Percentiles rank a stretch among this genome's conserved stretches.
Conservation (phyloP, 2,888 invertebrate species). For the Nezara viridula region DNA sequence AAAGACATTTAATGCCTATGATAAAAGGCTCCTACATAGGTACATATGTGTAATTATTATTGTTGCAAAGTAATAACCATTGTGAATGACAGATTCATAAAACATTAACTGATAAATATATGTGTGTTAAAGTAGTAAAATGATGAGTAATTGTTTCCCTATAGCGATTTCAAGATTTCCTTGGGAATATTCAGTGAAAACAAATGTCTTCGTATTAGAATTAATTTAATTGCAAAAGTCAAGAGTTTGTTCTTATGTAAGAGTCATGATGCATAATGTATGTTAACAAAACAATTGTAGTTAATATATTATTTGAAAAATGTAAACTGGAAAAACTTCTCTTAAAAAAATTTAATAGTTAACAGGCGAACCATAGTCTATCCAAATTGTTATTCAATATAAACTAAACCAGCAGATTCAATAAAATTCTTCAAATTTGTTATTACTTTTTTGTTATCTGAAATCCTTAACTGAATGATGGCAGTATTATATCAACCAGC, state of each 20-base stretch:
- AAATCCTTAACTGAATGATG: not conserved
- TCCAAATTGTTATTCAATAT: slow-evolving; percentile 33
- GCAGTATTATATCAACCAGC: not conserved
- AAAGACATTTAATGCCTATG: slow-evolving; percentile 41
- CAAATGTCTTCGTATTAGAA: slow-evolving; percentile 12
- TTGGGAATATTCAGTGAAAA: slow-evolving; percentile 27
- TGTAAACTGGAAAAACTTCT: not conserved
- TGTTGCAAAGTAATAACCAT: not conserved
- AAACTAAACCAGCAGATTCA: slow-evolving; percentile 23
- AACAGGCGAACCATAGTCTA: not conserved
- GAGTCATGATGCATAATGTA: slow-evolving; percentile 21
- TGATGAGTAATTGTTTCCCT: slow-evolving; percentile 46
- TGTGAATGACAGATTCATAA: slow-evolving; percentile 3
- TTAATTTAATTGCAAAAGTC: not conserved
- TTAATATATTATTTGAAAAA: not conserved
- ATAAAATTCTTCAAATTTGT: slow-evolving; percentile 16
- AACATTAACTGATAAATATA: slow-evolving; percentile 33
- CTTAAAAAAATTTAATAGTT: not conserved
- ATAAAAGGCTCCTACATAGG: slow-evolving; percentile 15
- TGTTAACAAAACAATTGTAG: slow-evolving; percentile 18
- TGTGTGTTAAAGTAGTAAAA: slow-evolving; percentile 45
- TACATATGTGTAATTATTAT: slow-evolving; percentile 25
- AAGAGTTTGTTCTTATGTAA: slow-evolving; percentile 8
- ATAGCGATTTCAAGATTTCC: slow-evolving; percentile 10
- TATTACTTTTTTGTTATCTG: not conserved